Evolutionary conservation across 2,888 invertebrate genomes (phyloP).

Genomic region (Leptopilina syphax): DNA sequence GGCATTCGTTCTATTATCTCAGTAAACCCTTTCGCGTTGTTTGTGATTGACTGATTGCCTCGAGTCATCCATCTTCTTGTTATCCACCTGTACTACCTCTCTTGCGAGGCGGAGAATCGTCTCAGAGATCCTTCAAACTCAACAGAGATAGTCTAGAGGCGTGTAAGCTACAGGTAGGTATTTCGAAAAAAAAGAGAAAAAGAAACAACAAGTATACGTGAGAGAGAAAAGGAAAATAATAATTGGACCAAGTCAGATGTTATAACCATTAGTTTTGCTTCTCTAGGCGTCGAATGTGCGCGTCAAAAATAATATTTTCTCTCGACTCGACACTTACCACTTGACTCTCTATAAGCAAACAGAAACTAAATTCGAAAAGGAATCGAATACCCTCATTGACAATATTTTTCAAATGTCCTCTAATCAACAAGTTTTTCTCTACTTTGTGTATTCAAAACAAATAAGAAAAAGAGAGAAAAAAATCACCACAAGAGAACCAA

Average conservation of each 20-base stretch:
- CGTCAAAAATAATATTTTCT: constrained; percentile 34
- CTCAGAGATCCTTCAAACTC: constrained; percentile 46
- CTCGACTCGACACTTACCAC: constrained; percentile 12
- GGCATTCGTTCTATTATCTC: constrained; percentile 36
- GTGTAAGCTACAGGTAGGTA: constrained; percentile 18
- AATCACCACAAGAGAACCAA: too few species aligned
- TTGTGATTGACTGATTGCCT: constrained; percentile 43
- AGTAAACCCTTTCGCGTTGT: constrained; percentile 18
- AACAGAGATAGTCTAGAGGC: constrained; percentile 4
- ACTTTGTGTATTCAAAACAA: neutral
- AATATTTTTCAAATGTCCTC: constrained; percentile 5
- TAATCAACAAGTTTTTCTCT: neutral
- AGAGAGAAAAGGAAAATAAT: constrained; percentile 21
- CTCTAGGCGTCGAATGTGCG: constrained; percentile 20
- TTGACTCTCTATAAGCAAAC: neutral
- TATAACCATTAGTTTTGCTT: constrained; percentile 12
- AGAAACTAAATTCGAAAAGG: constrained; percentile 1
- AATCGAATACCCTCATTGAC: neutral
- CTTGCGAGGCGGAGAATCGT: constrained; percentile 1
- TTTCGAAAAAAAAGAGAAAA: constrained; percentile 38
- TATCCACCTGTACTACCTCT: constrained; percentile 33
- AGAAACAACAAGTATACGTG: too few species aligned
- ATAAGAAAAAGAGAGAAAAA: too few species aligned
- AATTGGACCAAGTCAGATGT: constrained; percentile 28
- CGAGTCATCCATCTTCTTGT: constrained; percentile 34